phyloP scores from a whole-genome alignment of 2,797 vertebrate genomes.

The Antennarius maculatus region DNA sequence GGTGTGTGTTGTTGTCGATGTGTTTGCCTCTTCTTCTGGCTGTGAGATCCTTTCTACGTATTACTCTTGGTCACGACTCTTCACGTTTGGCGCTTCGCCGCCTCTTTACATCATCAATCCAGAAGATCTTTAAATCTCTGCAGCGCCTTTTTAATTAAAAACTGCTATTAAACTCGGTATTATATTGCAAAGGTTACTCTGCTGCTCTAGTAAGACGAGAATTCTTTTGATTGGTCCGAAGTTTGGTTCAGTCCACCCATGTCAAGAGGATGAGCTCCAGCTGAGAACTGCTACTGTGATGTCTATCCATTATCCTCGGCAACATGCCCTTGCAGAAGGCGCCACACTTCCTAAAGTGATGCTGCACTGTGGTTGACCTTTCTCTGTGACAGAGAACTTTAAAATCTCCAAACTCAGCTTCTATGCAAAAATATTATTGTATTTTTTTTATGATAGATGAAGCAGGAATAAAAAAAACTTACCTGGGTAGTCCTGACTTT shows the following conservation, averaged over 20 bases:
- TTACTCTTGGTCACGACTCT: conserved; percentile 44
- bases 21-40: conserved; percentile 27
- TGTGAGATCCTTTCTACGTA: conserved; percentile 26
- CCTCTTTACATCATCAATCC: conserved; percentile 60
- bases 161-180: conserved; percentile 12
- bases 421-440: conserved; percentile 6
- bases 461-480: conserved; percentile 13
- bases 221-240: conserved; percentile 5
- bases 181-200: conserved; percentile 10
- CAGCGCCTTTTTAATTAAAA: conserved; percentile 47
- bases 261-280: conserved; percentile 34
- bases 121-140: conserved; percentile 48
- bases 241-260: conserved; percentile 11
- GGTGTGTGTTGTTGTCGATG: conserved; percentile 26
- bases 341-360: conserved; percentile 15
- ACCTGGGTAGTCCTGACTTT: conserved; percentile 18
- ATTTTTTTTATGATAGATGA: conserved; percentile 6
- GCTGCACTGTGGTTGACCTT: conserved; percentile 12
- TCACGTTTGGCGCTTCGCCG: conserved; percentile 44
- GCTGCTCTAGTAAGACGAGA: not conserved
- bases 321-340: conserved; percentile 43
- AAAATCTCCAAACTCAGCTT: conserved; percentile 1
- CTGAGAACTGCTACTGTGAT: conserved; percentile 12
- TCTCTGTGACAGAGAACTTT: conserved; percentile 14
- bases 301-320: conserved; percentile 4